phyloP scores from a whole-genome alignment of 2,113 vertebrate species.

The Thryonomys swinderianus region DNA sequence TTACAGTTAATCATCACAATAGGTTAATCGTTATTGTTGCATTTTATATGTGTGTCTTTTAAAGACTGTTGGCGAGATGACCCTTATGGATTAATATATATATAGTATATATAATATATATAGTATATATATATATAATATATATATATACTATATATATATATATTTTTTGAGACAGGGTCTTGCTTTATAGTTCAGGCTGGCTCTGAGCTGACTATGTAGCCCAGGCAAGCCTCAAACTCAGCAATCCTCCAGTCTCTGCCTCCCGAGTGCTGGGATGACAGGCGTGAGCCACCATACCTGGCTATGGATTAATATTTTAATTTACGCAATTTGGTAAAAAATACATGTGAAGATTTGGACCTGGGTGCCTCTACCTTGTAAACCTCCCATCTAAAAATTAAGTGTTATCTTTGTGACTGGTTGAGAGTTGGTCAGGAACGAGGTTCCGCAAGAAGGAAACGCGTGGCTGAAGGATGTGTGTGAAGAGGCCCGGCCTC shows the following conservation, averaged over 20 bases:
- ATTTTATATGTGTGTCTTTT: conserved; percentile 42
- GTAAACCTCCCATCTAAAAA: not conserved
- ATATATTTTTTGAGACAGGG: too few relatives aligned
- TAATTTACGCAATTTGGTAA: conserved; percentile 7
- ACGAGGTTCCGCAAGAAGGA: not conserved
- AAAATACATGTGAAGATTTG: conserved; percentile 29
- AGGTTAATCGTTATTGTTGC: conserved; percentile 33
- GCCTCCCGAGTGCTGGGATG: too few relatives aligned
- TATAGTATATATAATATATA: too few relatives aligned
- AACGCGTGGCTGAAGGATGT: not conserved
- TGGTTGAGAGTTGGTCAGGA: not conserved
- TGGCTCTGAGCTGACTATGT: too few relatives aligned
- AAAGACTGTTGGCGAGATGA: conserved; percentile 32
- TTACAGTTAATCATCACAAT: conserved; percentile 33
- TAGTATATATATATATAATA: too few relatives aligned
- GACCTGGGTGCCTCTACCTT: not conserved
- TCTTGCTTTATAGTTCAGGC: too few relatives aligned
- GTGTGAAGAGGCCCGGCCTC: not conserved
- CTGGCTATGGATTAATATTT: not conserved
- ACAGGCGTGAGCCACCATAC: too few relatives aligned
- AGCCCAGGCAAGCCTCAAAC: too few relatives aligned
- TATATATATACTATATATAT: too few relatives aligned
- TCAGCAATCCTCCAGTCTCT: too few relatives aligned
- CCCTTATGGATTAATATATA: not conserved
- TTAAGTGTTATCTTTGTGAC: not conserved